Evolutionary conservation across 2,797 vertebrate genomes (phyloP).

Genomic region (Remorina albescens): DNA sequence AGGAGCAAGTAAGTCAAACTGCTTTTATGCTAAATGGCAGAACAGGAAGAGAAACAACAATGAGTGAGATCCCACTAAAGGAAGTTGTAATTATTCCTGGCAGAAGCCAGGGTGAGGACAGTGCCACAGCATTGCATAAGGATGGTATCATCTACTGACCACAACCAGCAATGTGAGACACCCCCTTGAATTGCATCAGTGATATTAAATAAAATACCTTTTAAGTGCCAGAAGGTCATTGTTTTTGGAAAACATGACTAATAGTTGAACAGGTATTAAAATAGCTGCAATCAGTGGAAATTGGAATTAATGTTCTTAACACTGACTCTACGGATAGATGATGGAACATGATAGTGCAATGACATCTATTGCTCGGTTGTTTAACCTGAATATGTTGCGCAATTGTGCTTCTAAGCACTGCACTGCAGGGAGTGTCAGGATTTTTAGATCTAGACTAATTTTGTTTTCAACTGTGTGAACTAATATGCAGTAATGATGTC

Average conservation of each 20-base stretch:
- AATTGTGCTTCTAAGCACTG: conserved; percentile 25
- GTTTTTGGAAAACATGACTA: background rate
- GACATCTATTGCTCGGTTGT: conserved; percentile 8
- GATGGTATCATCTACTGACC: conserved; percentile 2
- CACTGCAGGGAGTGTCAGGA: conserved; percentile 38
- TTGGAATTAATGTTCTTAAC: background rate
- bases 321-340: background rate
- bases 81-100: conserved; percentile 58
- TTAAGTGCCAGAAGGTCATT: background rate
- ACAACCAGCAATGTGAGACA: background rate
- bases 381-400: conserved; percentile 53
- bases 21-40: conserved; percentile 63
- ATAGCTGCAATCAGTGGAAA: too few relatives aligned
- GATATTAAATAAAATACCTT: conserved; percentile 5
- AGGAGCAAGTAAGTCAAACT: conserved; percentile 27
- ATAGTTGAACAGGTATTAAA: background rate
- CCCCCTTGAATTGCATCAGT: background rate
- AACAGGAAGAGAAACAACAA: conserved; percentile 72
- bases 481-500: background rate
- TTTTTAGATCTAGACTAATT: background rate
- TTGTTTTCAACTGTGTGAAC: background rate
- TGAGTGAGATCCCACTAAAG: conserved; percentile 49
- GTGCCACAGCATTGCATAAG: conserved; percentile 2
- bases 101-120: conserved; percentile 14
- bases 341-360: background rate